Conservation (phyloP, 2,113 vertebrate species). For the Micromys minutus region DNA sequence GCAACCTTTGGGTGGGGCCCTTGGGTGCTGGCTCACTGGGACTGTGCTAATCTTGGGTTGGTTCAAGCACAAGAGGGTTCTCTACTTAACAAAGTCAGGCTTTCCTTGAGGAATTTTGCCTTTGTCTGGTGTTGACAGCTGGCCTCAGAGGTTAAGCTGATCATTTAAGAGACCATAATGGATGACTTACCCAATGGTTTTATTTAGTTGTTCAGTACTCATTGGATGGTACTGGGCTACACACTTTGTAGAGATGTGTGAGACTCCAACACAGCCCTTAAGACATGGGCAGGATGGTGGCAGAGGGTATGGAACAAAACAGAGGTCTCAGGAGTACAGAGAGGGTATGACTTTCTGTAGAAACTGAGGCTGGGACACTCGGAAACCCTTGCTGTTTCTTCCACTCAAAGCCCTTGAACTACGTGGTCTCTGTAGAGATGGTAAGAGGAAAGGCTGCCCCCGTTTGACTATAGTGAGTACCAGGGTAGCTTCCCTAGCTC, state of each 20-base stretch:
- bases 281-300: neutral
- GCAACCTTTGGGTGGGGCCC: neutral
- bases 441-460: neutral
- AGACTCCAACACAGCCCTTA: neutral
- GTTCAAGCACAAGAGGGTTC: neutral
- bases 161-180: neutral
- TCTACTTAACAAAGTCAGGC: neutral
- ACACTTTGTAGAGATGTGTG: too few species aligned
- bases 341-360: neutral
- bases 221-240: neutral
- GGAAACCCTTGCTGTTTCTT: neutral
- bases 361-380: neutral
- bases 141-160: neutral
- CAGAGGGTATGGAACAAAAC: neutral
- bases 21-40: neutral
- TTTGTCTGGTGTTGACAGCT: neutral
- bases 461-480: neutral
- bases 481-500: neutral
- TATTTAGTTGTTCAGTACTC: neutral
- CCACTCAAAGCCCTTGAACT: neutral
- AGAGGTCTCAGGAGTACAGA: fast-evolving
- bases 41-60: fast-evolving
- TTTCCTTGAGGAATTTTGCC: neutral
- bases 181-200: neutral
- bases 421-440: neutral